Evolutionary conservation across 2,888 invertebrate genomes (phyloP).

Genomic region (Pachymerium ferrugineum): DNA sequence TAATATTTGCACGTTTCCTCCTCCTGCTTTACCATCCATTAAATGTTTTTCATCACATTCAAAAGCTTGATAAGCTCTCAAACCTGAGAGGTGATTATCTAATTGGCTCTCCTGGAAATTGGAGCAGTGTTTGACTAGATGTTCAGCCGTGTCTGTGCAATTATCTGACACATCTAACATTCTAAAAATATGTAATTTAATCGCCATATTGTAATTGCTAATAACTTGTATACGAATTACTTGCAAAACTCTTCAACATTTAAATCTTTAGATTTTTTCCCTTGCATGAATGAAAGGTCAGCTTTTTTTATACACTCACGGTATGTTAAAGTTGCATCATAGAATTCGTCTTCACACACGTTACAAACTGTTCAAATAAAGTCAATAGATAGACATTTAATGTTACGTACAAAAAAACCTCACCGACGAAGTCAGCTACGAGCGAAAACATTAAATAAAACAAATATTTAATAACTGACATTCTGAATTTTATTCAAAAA

Average conservation of each 20-base stretch:
- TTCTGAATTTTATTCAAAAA: no score
- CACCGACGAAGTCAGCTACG: no score
- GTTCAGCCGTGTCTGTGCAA: background rate
- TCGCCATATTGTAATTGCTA: no score
- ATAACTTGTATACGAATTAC: no score
- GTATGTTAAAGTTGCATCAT: background rate
- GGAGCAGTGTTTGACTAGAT: background rate
- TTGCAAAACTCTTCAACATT: background rate
- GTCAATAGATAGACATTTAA: no score
- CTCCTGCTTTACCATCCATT: background rate
- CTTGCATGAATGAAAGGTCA: background rate
- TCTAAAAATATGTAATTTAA: background rate
- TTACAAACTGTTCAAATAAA: no score
- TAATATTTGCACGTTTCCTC: no score
- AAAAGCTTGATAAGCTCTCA: background rate
- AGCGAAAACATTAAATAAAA: no score
- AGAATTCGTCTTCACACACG: no score
- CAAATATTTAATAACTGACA: no score
- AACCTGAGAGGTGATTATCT: background rate
- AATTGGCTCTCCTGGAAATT: background rate
- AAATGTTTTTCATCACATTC: background rate
- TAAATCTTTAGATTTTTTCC: background rate
- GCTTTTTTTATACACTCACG: background rate
- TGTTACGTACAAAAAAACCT: no score
- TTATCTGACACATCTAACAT: background rate